phyloP scores from a whole-genome alignment of 64 coral and sea anemone genomes.

The Catalaphyllia jardinei region DNA sequence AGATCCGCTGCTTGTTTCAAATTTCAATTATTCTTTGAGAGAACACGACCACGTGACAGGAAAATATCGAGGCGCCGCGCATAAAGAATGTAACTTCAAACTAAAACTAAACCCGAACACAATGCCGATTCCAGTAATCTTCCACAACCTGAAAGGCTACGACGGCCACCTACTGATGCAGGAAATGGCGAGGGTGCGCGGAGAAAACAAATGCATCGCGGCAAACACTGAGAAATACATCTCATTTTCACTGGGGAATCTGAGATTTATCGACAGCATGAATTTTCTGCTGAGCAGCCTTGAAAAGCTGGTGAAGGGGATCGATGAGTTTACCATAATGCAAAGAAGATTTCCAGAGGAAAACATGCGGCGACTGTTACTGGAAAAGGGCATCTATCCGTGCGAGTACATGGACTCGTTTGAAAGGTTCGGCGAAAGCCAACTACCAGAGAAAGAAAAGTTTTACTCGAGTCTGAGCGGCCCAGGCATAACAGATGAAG shows the following conservation, averaged over 20 bases:
- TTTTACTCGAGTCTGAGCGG: background rate
- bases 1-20: no score
- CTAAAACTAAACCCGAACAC: background rate
- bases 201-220: background rate
- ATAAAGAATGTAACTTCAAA: constrained; percentile 5
- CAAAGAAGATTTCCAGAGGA: background rate
- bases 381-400: background rate
- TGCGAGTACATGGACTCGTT: background rate
- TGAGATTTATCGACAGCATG: background rate
- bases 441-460: background rate
- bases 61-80: background rate
- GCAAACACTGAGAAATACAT: background rate
- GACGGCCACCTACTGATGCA: no score
- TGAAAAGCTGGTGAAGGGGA: background rate
- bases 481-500: no score
- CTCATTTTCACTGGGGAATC: background rate
- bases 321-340: no score
- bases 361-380: background rate
- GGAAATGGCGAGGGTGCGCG: no score
- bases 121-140: background rate
- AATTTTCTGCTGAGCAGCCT: no score
- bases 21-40: background rate
- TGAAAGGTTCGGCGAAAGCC: background rate
- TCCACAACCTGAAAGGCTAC: no score
- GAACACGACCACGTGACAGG: constrained; percentile 8